These are phyloP conservation scores for Umimayanthus kanabou DNA, from an alignment of 92 coral and sea anemone genomes.

Conservation along the genomic window DNA sequence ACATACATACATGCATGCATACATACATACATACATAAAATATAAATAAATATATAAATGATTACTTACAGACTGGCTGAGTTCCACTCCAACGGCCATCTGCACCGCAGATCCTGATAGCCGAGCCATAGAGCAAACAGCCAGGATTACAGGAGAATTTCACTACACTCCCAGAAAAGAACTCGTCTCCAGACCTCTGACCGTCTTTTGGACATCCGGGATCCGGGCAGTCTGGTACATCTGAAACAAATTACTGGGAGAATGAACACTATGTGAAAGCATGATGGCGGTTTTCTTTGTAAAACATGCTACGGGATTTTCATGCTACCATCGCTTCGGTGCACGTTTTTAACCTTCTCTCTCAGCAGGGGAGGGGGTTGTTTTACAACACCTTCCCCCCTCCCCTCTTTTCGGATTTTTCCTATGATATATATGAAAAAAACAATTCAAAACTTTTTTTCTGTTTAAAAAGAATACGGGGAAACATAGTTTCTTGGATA, in stretches of 20 bases:
- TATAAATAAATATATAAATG: too few species aligned
- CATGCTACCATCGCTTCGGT: not conserved
- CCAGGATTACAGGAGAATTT: slow-evolving; percentile 82
- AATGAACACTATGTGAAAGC: not conserved
- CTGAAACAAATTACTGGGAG: slow-evolving; percentile 18
- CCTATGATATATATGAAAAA: too few species aligned
- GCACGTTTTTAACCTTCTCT: not conserved
- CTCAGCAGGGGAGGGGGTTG: too few species aligned
- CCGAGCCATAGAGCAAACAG: slow-evolving; percentile 79
- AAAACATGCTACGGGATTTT: not conserved
- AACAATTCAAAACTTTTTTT: too few species aligned
- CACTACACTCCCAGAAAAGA: slow-evolving; percentile 69
- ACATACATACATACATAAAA: too few species aligned
- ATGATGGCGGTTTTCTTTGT: not conserved
- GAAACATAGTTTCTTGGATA: too few species aligned
- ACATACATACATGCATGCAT: too few species aligned
- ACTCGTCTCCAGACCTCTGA: slow-evolving; percentile 47
- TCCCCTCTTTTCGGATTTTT: too few species aligned
- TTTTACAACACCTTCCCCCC: too few species aligned
- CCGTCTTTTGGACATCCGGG: slow-evolving; percentile 73
- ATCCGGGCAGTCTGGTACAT: slow-evolving; percentile 62
- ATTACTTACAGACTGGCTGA: slow-evolving; percentile 72
- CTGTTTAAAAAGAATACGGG: too few species aligned
- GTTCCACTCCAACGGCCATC: slow-evolving; percentile 87
- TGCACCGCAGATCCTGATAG: slow-evolving; percentile 69